Conservation (phyloP, 1,140 invertebrate genomes). For the Panonychus citri region DNA sequence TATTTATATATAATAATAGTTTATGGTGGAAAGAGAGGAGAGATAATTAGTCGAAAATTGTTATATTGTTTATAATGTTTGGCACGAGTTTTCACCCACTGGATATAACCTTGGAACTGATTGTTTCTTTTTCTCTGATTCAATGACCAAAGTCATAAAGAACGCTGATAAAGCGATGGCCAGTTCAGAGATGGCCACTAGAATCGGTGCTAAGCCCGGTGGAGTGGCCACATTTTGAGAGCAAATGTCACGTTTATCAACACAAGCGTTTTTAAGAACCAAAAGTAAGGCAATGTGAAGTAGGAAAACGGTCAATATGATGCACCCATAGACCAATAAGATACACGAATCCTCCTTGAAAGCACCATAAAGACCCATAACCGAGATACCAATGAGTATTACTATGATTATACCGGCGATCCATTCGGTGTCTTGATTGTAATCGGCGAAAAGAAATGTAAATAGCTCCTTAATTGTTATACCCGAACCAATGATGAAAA, state of each 20-base stretch:
- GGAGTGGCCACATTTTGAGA: conserved; percentile 3
- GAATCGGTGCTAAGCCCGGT: conserved; percentile 3
- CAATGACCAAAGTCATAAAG: conserved; percentile 4
- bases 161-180: conserved; percentile 3
- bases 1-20: no score
- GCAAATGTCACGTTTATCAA: background rate
- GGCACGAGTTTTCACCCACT: no score
- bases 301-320: conserved; percentile 2
- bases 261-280: conserved; percentile 3
- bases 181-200: conserved; percentile 4
- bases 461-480: conserved; percentile 3
- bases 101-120: background rate
- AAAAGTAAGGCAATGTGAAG: conserved; percentile 1
- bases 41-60: no score
- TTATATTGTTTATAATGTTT: no score
- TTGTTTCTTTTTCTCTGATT: background rate
- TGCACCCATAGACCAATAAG: conserved; percentile 1
- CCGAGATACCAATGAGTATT: background rate
- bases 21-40: no score
- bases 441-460: background rate
- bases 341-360: conserved; percentile 4
- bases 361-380: conserved; percentile 1
- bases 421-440: background rate
- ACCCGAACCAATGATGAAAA: conserved; percentile 2
- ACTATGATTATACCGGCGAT: background rate